Conservation (phyloP, 2,113 vertebrate species). For the Motacilla tschutschensis region DNA sequence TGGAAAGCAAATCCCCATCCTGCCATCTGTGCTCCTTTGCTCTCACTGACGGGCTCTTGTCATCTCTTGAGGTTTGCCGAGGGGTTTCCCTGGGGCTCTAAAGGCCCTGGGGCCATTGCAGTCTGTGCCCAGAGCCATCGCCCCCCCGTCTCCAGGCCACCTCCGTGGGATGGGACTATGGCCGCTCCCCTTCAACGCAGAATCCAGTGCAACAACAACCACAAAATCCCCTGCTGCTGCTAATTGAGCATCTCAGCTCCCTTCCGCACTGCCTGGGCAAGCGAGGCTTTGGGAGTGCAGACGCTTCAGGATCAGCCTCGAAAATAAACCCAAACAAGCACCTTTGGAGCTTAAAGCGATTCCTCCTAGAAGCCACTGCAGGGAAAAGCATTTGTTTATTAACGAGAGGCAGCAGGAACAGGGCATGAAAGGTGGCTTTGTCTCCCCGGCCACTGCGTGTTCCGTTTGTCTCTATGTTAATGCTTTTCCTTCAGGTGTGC, state of each 20-base stretch:
- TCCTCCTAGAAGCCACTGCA: constrained; percentile 30
- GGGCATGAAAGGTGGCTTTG: constrained; percentile 47
- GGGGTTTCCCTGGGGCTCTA: not conserved
- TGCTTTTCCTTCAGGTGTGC: constrained; percentile 3
- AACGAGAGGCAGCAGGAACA: constrained; percentile 8
- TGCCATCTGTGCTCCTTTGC: not conserved
- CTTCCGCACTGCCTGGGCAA: not conserved
- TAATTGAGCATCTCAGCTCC: not conserved
- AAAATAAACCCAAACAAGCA: constrained; percentile 12
- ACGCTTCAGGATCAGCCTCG: not conserved
- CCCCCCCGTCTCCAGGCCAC: not conserved
- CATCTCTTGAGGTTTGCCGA: not conserved
- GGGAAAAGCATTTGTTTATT: constrained; percentile 40
- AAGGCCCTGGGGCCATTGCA: not conserved
- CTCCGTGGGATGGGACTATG: not conserved
- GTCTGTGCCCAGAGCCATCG: not conserved
- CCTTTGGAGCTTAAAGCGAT: constrained; percentile 9
- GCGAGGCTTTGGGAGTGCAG: not conserved
- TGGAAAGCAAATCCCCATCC: not conserved
- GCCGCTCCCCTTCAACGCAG: not conserved
- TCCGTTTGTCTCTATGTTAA: not conserved
- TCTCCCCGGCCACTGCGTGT: not conserved
- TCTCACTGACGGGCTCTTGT: not conserved
- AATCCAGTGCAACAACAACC: not conserved
- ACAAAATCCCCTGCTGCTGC: not conserved